Evolutionary conservation across 2,888 invertebrate genomes (phyloP), one percentile per base, ranked within the genome.

Genomic region (Eulithis testata): DNA sequence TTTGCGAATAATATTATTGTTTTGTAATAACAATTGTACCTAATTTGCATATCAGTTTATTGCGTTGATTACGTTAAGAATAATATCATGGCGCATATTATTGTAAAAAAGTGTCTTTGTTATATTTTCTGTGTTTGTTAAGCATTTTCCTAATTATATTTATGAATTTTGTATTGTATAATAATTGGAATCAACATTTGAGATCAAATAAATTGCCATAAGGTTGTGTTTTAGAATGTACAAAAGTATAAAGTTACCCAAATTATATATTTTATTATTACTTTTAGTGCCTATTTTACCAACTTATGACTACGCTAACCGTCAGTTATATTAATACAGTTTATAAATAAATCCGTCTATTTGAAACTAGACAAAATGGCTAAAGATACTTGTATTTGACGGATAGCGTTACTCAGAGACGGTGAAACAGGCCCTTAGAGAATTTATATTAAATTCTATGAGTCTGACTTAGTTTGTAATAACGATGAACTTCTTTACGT

Each of bases 371-470:
- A 21, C 2, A 21, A 21, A 21, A 21, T 21, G 21, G 21, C 21
- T 21, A 21, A 21, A 21, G 21, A 21, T 21, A 2, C 1, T 1
- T 21, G 21, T 21, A 21, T 21, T 21, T 21, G 21, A 21, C 21
- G 21, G 21, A 21, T 21, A 21, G 21, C 21, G 21, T 21, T 21
- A 21, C 21, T 31, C 31, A 31, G 31, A 31, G 31, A 2, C 6
- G 31, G 31, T 31, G 31, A 31, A 6, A 6, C 6, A 31, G 31
- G 31, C 31, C 31, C 31, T 31, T 31, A 82, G 82, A 85, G 86
- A 88, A 88, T 89, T 89, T 90, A 90, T 90, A 89, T 90, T 88
- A 87, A 90, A 90, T 90, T 91, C 89, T 88, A 86, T 84, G 87
- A 91, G 90, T 91, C 90, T 91, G 90, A 90, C 79, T 89, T 89